Base-by-base conservation (phyloP, 1,140 invertebrate species). In the Phthorimaea operculella region DNA sequence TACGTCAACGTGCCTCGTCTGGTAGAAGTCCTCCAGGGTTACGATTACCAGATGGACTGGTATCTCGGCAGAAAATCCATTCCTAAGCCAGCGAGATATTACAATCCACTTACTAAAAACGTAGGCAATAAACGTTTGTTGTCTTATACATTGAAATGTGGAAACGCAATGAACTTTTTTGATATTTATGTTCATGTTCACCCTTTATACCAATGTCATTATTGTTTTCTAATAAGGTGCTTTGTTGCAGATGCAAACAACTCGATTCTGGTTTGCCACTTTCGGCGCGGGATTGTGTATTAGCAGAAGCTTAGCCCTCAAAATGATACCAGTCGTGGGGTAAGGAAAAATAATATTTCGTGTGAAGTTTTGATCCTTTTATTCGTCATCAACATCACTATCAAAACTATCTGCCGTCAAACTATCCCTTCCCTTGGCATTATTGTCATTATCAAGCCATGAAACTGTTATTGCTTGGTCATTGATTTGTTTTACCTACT, bases 231-330 rank as follows among this genome's bases (percentile, higher is more conserved):
- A n/a, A n/a, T n/a, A n/a, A n/a, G n/a, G n/a, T n/a, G n/a, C n/a
- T 47, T 47, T 94, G 36, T 39, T 39, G n/a, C 36, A 39, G 36
- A 9, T 3, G n/a, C 3, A n/a, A 9, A 10, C 10, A 12, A 9
- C 36, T 68, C 92, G 91, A 66, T 99, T 99, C 87, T 98, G 96
- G 96, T 99, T 99, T 87, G 97, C 95, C 33, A 99, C 98, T 64
- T 97, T 97, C 64, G 98, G 98, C 62, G 98, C 97, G 67, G 98
- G 97, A 62, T 97, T 99, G 86, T 99, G 98, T 87, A 89, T 99
- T 59, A 98, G 96, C 78, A 89, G 94, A 69, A 92, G 96, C 53
- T 87, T 99, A 58, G 96, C 96, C 17, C 86, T 97, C 60, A 97
- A 97, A 87, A 98, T 99, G 96, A 89, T 95, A 84, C 96, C 96